Evolutionary conservation across 1,140 invertebrate genomes (phyloP), one percentile per base, ranked within the genome.

Genomic region (Cherax quadricarinatus): DNA sequence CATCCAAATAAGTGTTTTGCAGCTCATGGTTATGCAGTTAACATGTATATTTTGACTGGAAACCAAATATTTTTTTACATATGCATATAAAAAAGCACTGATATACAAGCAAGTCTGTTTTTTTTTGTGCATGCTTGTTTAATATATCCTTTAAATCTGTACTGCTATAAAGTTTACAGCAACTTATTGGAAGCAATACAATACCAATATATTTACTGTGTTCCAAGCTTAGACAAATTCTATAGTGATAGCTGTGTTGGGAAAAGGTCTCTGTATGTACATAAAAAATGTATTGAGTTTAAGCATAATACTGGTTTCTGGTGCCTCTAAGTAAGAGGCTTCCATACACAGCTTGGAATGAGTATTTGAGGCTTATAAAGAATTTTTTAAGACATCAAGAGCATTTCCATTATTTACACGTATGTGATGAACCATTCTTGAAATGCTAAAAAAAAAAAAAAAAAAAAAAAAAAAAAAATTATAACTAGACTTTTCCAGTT

Each of bases 121-220:
- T 66, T 66, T n/a, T 14, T 66, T 16, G 57, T 60, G 57, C 16
- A 60, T 10, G 9, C 80, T 53, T 82, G 21, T 82, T 82, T 51
- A 60, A 16, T 51, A 53, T 49, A 9, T 30, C 51, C 57, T 83
- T n/a, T 60, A 18, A 83, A 57, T 60, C 60, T 12, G 18, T 83
- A 57, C 21, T 51, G 48, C 81, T 83, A 83, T 60, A 83, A 57
- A 9, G 16, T 83, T 83, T 14, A 53, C n/a, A 83, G 81, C 81
- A 83, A 83, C 81, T 57, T 83, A 83, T 48, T 83, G 81, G 81
- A 83, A 83, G 81, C 53, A 83, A 83, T 83, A 57, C 81, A 10
- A 60, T 83, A 75, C 70, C 70, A 75, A 30, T 60, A 83, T n/a
- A 57, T 60, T 60, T 60, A 66, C 5, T 60, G 10, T 83, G 51